These are phyloP conservation scores for Cephalopachus bancanus DNA, from an alignment of 2,797 vertebrate genomes.

Conservation along the genomic window DNA sequence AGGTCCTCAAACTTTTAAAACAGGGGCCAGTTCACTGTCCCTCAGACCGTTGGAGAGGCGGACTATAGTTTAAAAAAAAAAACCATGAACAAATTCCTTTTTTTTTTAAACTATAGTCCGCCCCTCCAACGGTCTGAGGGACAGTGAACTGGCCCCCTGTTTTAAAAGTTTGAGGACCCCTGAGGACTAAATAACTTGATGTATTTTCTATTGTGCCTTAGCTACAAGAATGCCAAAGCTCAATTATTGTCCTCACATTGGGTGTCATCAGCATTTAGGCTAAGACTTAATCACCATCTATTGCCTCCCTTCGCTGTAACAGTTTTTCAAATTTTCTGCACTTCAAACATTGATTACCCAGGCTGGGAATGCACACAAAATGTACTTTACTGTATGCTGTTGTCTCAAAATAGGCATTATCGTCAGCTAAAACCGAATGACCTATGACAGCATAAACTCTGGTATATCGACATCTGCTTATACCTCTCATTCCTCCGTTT, in stretches of 20 bases:
- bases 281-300: neutral
- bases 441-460: neutral
- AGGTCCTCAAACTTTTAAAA: too few species aligned
- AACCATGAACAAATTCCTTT: too few species aligned
- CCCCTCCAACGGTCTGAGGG: too few species aligned
- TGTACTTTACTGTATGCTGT: neutral
- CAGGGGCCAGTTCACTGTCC: too few species aligned
- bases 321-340: neutral
- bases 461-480: neutral
- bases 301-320: neutral
- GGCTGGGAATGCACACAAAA: neutral
- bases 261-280: neutral
- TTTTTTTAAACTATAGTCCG: too few species aligned
- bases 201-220: neutral
- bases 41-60: too few species aligned
- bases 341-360: neutral
- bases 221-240: neutral
- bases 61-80: too few species aligned
- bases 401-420: neutral
- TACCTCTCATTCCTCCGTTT: neutral
- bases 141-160: too few species aligned
- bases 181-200: neutral
- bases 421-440: neutral
- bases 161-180: too few species aligned
- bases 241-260: neutral